Evolutionary conservation across 2,888 invertebrate genomes (phyloP), one percentile per base, ranked within the genome.

Genomic region (Drosophila paracracens): DNA sequence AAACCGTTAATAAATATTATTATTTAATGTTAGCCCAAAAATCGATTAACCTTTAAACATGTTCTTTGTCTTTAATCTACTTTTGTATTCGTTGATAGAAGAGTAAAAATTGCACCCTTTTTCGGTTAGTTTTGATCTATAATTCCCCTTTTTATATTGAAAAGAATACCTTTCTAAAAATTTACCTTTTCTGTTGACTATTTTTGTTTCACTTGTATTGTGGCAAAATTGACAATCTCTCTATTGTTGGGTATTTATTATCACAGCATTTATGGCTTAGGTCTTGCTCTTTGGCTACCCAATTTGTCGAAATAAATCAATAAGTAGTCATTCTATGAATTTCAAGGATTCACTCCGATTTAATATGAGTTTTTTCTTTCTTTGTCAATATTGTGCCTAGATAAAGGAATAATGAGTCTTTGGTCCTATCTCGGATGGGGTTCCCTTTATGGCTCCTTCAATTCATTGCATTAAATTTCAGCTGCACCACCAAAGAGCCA

Each of bases 391-490:
- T 27, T 57, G 56, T 71, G 66, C 50, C 62, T 10, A 35, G 61
- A 43, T 67, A 68, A 72, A 68, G 63, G 70, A 60, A 66, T 63
- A 68, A 77, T 70, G 77, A 31, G 25, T 46, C 31, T 48, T 29
- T 60, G 52, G 53, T 50, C 25, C 53, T 27, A 38, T 11, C 40
- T 59, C 29, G 52, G 43, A 5, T 56, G 16, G 21, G 3, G 31
- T 11, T 16, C 11, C 8, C 21, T 4, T 16, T 25, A 18, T 16
- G 51, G 3, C 36, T 21, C 7, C 21, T 48, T 52, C 56, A 52
- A 71, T 62, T 66, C 78, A 78, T 75, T 72, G 71, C 66, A 74
- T 64, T 79, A 73, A 71, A 87, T 81, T 71, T 74, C 36, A 76
- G 48, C 72, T 70, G 68, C 38, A 13, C 11, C n/a, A 16, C 13